Conservation (phyloP, 2,797 vertebrate genomes). For the Myotis pilosus region DNA sequence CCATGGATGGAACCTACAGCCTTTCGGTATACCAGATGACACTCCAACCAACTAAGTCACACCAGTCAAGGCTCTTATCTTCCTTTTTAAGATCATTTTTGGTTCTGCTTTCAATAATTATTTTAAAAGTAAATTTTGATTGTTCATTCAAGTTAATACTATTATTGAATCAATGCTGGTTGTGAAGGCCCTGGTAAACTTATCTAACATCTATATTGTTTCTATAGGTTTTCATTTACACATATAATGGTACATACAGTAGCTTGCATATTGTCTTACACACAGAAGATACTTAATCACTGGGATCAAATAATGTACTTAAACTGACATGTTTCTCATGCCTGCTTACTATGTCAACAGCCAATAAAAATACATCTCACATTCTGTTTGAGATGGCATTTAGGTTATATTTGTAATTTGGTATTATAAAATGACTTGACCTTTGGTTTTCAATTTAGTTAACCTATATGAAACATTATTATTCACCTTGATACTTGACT, state of each 20-base stretch:
- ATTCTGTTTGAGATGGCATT: neutral
- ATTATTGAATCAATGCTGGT: neutral
- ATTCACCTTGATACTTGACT: neutral
- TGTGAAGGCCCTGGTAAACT: neutral
- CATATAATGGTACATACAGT: neutral
- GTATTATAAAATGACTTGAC: neutral
- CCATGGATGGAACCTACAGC: neutral
- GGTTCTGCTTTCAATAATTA: conserved; percentile 21
- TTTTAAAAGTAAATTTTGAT: neutral
- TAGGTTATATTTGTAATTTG: neutral
- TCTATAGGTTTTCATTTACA: neutral
- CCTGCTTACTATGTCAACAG: neutral
- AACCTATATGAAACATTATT: neutral
- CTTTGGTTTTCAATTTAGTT: neutral
- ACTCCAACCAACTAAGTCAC: neutral
- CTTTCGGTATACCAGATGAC: neutral
- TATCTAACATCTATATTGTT: neutral
- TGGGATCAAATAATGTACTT: neutral
- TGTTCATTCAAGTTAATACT: neutral
- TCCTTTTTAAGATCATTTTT: neutral
- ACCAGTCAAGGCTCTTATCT: neutral
- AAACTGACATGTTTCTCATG: neutral
- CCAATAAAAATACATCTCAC: neutral
- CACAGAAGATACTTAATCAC: neutral
- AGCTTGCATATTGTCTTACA: neutral